These are phyloP conservation scores for Bothrops alternatus DNA, from an alignment of 2,797 vertebrate species.

Conservation along the genomic window DNA sequence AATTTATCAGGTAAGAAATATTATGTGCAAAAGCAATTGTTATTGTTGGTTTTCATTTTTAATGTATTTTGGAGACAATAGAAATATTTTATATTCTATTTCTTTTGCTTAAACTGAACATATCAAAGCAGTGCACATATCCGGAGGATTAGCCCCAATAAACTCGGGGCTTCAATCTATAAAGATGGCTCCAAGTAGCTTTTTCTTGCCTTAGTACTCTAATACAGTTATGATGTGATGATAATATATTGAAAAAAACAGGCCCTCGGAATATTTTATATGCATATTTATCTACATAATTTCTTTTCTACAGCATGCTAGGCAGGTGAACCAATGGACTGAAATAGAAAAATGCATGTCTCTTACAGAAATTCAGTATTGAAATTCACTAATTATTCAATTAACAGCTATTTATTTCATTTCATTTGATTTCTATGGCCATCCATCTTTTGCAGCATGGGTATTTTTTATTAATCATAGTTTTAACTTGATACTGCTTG, in stretches of 20 bases:
- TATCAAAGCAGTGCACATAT: background rate
- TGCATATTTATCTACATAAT: background rate
- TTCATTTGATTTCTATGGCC: background rate
- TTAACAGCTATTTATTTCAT: background rate
- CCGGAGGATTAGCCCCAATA: background rate
- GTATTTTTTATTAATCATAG: background rate
- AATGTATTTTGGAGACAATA: background rate
- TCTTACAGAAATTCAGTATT: background rate
- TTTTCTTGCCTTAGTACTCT: background rate
- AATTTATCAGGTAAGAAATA: constrained; percentile 77
- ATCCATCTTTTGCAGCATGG: background rate
- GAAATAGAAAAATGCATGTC: background rate
- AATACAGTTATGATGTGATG: background rate
- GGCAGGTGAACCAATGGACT: background rate
- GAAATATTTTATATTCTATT: background rate
- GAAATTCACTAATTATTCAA: background rate
- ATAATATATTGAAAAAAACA: background rate
- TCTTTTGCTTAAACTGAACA: background rate
- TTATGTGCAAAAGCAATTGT: background rate
- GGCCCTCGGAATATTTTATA: background rate
- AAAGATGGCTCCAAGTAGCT: background rate
- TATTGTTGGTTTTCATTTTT: background rate
- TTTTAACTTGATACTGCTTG: background rate
- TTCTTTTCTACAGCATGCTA: background rate
- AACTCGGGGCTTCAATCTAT: background rate